Evolutionary conservation across 53 echinoderm and acorn worm genomes (phyloP), one percentile per base, ranked within the genome.

Genomic region (Stichopus horrens): DNA sequence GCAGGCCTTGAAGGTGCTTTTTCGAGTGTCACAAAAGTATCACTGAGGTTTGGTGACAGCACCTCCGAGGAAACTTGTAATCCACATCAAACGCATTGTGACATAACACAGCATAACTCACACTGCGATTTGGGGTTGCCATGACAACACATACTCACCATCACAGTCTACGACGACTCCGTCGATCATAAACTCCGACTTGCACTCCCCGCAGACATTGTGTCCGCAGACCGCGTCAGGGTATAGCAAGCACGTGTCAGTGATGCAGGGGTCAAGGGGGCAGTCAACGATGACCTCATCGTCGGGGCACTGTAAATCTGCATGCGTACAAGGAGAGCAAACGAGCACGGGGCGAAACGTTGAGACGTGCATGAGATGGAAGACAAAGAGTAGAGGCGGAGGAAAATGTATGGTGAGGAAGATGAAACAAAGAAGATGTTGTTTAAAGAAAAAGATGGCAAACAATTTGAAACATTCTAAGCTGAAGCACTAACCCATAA

Each of bases 201-300:
- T 19, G 83, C 83, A 83, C n/a, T 63, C 63, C 5, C 83, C 83
- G 9, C 83, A 83, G n/a, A 83, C 59, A 22, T 83, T 83, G 37
- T 83, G 83, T 63, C 65, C 83, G 60, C 83, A 83, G 7, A 83
- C 66, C 11, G 83, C 83, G 18, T 63, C 65, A 14, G 83, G 83
- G 83, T 83, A 83, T 37, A 59, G 83, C 65, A 4, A 22, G 21
- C 83, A 83, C 14, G 83, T 58, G 83, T 57, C 83, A 21, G 16
- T 54, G 60, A 51, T 9, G 16, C 83, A 83, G 58, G 83, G 83
- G 83, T 83, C 83, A 9, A 9, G 52, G 5, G 13, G 59, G 22
- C 83, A 83, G 23, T 58, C 59, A 6, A 83, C 65, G n/a, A 58
- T 19, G 11, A 23, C 11, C 63, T 58, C 58, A 51, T 63, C 37